Percentiles rank a stretch among this genome's conserved stretches.
Evolutionary conservation across 2,888 invertebrate species (phyloP).

Genomic region (Harpalus rufipes): DNA sequence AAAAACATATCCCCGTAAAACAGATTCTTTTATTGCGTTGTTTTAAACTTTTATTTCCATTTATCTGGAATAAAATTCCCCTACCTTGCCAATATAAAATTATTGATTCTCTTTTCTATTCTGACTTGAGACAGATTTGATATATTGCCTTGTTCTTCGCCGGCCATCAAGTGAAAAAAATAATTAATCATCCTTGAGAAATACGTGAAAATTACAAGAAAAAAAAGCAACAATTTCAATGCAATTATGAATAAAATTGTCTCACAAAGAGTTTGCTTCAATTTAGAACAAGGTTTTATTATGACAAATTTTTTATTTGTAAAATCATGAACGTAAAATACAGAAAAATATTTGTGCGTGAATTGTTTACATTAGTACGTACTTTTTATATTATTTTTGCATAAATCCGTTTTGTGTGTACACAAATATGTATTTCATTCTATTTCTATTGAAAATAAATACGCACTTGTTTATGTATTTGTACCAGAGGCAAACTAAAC

Average conservation of each 20-base stretch:
- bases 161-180: constrained; percentile 21
- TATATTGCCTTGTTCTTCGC: constrained; percentile 28
- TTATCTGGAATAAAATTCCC: background rate
- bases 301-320: too few relatives aligned
- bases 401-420: too few relatives aligned
- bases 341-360: too few relatives aligned
- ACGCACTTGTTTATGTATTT: too few relatives aligned
- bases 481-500: too few relatives aligned
- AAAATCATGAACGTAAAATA: too few relatives aligned
- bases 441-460: too few relatives aligned
- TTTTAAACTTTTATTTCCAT: constrained; percentile 12
- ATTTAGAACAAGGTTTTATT: too few relatives aligned
- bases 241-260: background rate
- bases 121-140: constrained; percentile 37
- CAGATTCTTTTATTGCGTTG: background rate
- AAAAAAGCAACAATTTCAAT: constrained; percentile 5
- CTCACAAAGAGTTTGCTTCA: too few relatives aligned
- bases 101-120: constrained; percentile 37
- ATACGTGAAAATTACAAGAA: constrained; percentile 3
- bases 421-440: too few relatives aligned
- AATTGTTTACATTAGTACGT: too few relatives aligned
- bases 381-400: too few relatives aligned
- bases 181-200: constrained; percentile 34
- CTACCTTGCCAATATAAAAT: constrained; percentile 1
- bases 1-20: background rate